These are phyloP conservation scores for Oligia fasciuncula DNA, from an alignment of 2,888 invertebrate genomes.

Conservation along the genomic window DNA sequence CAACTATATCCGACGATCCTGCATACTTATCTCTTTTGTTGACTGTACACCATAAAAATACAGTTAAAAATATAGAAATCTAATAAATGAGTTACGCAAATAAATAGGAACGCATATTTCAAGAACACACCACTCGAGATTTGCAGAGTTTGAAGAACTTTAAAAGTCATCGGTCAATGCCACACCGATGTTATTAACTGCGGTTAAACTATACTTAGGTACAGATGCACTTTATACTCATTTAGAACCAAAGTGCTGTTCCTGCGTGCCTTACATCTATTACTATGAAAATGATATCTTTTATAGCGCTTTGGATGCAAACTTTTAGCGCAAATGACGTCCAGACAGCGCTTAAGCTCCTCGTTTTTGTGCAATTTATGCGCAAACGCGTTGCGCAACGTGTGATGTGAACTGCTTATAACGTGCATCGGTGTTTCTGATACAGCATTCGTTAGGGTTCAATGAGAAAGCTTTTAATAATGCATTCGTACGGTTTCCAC, in stretches of 20 bases:
- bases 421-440: slow-evolving; percentile 33
- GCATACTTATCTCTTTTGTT: no score
- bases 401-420: slow-evolving; percentile 54
- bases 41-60: no score
- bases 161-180: slow-evolving; percentile 59
- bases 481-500: background rate
- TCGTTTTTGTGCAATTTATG: slow-evolving; percentile 57
- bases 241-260: slow-evolving; percentile 37
- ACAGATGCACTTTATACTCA: slow-evolving; percentile 32
- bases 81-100: background rate
- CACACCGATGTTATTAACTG: slow-evolving; percentile 38
- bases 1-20: no score
- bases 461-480: slow-evolving; percentile 24
- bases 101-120: slow-evolving; percentile 1
- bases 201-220: slow-evolving; percentile 25
- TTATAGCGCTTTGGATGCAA: slow-evolving; percentile 19
- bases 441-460: slow-evolving; percentile 40
- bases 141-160: slow-evolving; percentile 33
- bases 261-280: slow-evolving; percentile 35
- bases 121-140: slow-evolving; percentile 32
- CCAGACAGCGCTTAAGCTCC: slow-evolving; percentile 34
- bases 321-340: slow-evolving; percentile 44
- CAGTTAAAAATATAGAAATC: no score
- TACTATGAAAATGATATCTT: slow-evolving; percentile 43
- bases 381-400: slow-evolving; percentile 44